Evolutionary conservation across 1,140 invertebrate genomes (phyloP), one percentile per base, ranked within the genome.

Genomic region (Papilio polyxenes): DNA sequence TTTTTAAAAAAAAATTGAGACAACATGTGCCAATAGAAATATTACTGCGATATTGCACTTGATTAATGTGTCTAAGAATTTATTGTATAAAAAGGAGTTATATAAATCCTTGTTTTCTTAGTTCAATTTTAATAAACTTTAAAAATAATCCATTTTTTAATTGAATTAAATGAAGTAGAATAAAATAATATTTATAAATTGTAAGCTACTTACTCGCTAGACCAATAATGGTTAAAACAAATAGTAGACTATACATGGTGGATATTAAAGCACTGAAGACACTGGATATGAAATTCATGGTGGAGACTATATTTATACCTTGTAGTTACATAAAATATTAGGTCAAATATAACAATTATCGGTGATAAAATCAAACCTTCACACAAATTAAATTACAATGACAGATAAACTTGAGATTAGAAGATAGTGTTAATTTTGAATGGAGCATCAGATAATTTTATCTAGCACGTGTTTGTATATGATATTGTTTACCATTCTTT

Each of bases 311-410:
- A 90, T 90, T 87, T 89, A 91, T 91, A 91, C 86, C 84, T 76
- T 84, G 69, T 65, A 85, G 77, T 90, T 89, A 88, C 89, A 90
- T 89, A 89, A 89, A 86, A 88, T 83, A 90, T 88, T 90, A 82
- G 87, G 88, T 89, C 88, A 79, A 79, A 23, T n/a, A 11, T 62
- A 89, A 90, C 83, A 90, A 89, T 89, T 87, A 88, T 87, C 89
- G 86, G 87, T 88, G 91, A 92, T 92, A 90, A 88, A 75, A 65
- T 79, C 81, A 83, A 85, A 86, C 91, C 91, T 91, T 92, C 90
- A 92, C 91, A 91, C 87, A 83, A 89, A 89, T 92, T 88, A 82
- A 85, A 62, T 83, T 80, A 75, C 76, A 85, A 51, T 86, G 85
- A 86, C 85, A 89, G 88, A 91, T 91, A 91, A 87, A 79, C 78